phyloP scores from a whole-genome alignment of 2,113 vertebrate genomes.

The Cheilinus undulatus region DNA sequence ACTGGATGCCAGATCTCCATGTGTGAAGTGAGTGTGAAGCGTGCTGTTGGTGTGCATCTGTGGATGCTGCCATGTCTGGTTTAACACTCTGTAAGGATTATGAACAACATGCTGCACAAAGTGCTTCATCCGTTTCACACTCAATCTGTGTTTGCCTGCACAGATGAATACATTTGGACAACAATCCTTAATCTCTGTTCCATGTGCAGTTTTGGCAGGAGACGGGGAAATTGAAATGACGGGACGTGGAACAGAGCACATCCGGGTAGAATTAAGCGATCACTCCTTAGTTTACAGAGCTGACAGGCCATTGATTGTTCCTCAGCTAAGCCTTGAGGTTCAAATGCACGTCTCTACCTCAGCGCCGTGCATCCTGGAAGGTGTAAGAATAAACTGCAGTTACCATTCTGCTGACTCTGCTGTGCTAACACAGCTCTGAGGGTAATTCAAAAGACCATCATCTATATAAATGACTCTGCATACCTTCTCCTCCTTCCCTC shows the following conservation, averaged over 20 bases:
- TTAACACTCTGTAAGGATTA: constrained; percentile 42
- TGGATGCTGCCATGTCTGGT: constrained; percentile 26
- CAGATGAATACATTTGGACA: constrained; percentile 41
- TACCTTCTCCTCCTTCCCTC: neutral
- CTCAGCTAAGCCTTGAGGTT: constrained; percentile 35
- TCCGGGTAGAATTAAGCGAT: constrained; percentile 54
- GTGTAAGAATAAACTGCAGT: constrained; percentile 14
- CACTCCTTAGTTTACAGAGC: constrained; percentile 26
- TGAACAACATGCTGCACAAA: constrained; percentile 30
- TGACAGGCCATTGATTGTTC: constrained; percentile 50
- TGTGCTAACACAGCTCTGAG: constrained; percentile 17
- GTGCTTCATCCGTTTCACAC: constrained; percentile 7
- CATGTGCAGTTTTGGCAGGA: neutral
- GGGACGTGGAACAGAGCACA: constrained; percentile 30
- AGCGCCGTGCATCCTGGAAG: neutral
- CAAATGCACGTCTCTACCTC: constrained; percentile 7
- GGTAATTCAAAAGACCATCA: constrained; percentile 43
- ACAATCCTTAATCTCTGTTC: constrained; percentile 37
- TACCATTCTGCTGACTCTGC: constrained; percentile 46
- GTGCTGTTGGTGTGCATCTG: constrained; percentile 2
- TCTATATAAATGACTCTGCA: constrained; percentile 42
- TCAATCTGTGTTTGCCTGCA: constrained; percentile 33
- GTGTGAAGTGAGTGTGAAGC: constrained; percentile 7
- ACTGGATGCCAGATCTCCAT: neutral
- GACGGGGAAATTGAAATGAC: constrained; percentile 49